Percentiles rank a stretch among this genome's conserved stretches.
phyloP scores from a whole-genome alignment of 2,888 invertebrate species.

The Hirtodrosophila duncani region DNA sequence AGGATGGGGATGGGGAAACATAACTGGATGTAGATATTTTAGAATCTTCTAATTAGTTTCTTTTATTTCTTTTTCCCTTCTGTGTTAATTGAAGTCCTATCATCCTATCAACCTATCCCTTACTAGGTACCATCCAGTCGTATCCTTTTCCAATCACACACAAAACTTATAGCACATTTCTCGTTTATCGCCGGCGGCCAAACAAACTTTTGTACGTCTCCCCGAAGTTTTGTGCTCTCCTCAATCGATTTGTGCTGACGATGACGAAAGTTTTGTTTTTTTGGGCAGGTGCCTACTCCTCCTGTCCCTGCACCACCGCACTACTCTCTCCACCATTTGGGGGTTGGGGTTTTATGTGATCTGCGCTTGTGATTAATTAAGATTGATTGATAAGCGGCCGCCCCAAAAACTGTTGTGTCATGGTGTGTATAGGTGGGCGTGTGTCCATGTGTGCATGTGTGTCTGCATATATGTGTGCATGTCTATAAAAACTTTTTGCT shows the following conservation, averaged over 20 bases:
- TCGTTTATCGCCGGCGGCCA: too few species aligned
- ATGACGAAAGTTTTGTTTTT: conserved; percentile 50
- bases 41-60: too few species aligned
- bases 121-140: too few species aligned
- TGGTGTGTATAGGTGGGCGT: conserved; percentile 16
- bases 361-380: conserved; percentile 77
- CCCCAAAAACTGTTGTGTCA: conserved; percentile 37
- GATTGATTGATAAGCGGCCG: conserved; percentile 76
- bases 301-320: background rate
- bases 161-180: too few species aligned
- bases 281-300: conserved; percentile 39
- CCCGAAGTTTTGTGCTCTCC: conserved; percentile 30
- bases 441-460: conserved; percentile 10
- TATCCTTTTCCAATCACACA: too few species aligned
- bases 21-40: too few species aligned
- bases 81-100: too few species aligned
- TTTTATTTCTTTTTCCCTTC: too few species aligned
- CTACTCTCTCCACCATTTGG: background rate
- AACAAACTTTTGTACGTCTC: too few species aligned
- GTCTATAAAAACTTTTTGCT: conserved; percentile 70
- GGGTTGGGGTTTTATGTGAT: conserved; percentile 58
- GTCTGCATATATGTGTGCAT: conserved; percentile 37
- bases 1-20: too few species aligned
- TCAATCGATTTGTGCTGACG: conserved; percentile 58
- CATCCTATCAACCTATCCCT: too few species aligned